Evolutionary conservation across 1,140 invertebrate species (phyloP), one percentile per base, ranked within the genome.

Genomic region (Trichomalopsis sarcophagae): DNA sequence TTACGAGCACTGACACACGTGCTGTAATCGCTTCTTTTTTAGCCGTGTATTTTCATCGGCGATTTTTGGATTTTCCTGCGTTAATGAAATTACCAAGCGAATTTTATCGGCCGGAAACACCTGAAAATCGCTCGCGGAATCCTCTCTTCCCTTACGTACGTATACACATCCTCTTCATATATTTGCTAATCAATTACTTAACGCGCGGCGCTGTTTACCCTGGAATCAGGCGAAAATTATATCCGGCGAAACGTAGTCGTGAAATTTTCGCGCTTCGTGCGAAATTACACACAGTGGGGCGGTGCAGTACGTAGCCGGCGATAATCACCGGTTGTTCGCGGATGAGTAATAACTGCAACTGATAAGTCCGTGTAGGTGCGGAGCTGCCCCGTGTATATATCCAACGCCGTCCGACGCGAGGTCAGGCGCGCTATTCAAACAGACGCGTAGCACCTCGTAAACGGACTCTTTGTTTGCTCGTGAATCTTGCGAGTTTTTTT

Each of bases 131-230:
- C 68, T 0, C 27, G 23, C 68, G 10, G 14, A 17, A 21, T 66
- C 14, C 11, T 77, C 44, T 75, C 2, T 68, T 13, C 55, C 23
- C 40, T 36, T 36, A 36, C 5, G 69, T 27, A 27, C 68, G 66
- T 36, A 5, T 36, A 36, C 33, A 36, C 14, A 10, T 55, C 13
- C 71, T 78, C 66, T 33, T 40, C 23, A 3, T 77, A 4, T 78
- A 40, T 82, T 85, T 85, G 80, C 40, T 71, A 36, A 82, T 85
- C 84, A 85, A 85, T 85, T 85, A 85, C 84, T 85, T 85, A 82
- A 62, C 27, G 82, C 44, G 76, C 55, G 4, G 55, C 0, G 55
- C 23, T 50, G 44, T 80, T 80, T 80, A 76, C 50, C 36, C 27
- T 50, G 62, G 36, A 76, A 55, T 82, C 27, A 62, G 33, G 62